Conservation (phyloP, 2,113 vertebrate species). For the Ellobius talpinus region DNA sequence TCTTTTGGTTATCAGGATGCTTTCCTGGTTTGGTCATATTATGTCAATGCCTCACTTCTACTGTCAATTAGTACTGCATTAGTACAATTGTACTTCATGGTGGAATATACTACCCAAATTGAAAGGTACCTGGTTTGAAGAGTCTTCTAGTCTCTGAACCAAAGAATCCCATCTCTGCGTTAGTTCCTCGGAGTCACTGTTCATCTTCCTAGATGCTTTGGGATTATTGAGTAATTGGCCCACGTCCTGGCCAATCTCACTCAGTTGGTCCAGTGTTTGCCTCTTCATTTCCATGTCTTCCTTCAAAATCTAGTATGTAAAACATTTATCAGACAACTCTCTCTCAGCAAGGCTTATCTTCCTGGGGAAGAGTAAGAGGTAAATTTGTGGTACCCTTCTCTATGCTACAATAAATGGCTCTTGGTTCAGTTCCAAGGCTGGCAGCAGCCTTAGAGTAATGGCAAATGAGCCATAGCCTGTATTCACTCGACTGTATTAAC, state of each 20-base stretch:
- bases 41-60: not conserved
- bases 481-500: not conserved
- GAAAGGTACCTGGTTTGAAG: slow-evolving; percentile 93
- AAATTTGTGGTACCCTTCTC: not conserved
- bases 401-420: not conserved
- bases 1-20: not conserved
- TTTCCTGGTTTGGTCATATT: not conserved
- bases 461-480: not conserved
- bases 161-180: slow-evolving; percentile 96
- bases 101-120: not conserved
- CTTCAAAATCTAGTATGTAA: slow-evolving; percentile 92
- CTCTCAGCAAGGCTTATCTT: slow-evolving; percentile 10
- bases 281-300: slow-evolving; percentile 98
- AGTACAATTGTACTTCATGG: not conserved
- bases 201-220: slow-evolving; percentile 89
- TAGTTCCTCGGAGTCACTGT: slow-evolving; percentile 92
- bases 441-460: not conserved
- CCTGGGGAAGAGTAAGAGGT: not conserved
- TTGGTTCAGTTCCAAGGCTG: not conserved
- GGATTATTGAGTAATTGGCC: slow-evolving; percentile 89
- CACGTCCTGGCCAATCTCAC: slow-evolving; percentile 94
- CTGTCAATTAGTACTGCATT: not conserved
- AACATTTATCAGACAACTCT: slow-evolving; percentile 52
- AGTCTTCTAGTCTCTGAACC: slow-evolving; percentile 97
- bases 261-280: slow-evolving; percentile 92